Conservation (phyloP, 2,888 invertebrate genomes). For the Drosophila rellima region DNA sequence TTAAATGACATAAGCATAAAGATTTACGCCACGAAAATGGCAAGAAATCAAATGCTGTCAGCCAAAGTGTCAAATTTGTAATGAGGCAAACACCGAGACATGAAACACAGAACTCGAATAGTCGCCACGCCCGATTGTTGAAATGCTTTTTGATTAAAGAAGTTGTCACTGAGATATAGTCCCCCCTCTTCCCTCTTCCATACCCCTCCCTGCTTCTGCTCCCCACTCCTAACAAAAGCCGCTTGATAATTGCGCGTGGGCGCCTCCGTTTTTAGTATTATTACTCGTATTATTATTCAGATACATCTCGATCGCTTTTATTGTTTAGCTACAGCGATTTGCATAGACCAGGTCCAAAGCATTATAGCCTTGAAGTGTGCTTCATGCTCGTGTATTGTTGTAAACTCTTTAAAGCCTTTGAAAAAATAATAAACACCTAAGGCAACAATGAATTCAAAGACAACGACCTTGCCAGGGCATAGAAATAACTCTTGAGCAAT, state of each 20-base stretch:
- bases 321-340: slow-evolving; percentile 46
- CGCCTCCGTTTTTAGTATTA: slow-evolving; percentile 31
- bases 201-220: too few relatives aligned
- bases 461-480: slow-evolving; percentile 66
- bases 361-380: slow-evolving; percentile 49
- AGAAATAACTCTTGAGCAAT: slow-evolving; percentile 13
- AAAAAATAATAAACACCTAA: slow-evolving; percentile 9
- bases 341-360: slow-evolving; percentile 42
- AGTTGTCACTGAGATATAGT: slow-evolving; percentile 62
- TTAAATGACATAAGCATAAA: slow-evolving; percentile 83
- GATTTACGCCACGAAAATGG: slow-evolving; percentile 61
- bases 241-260: slow-evolving; percentile 75
- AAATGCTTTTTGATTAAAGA: slow-evolving; percentile 75
- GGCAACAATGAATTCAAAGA: slow-evolving; percentile 28
- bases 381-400: slow-evolving; percentile 46
- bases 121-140: slow-evolving; percentile 59
- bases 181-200: neutral
- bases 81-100: slow-evolving; percentile 55
- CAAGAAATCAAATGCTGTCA: slow-evolving; percentile 73
- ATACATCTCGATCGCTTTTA: slow-evolving; percentile 53
- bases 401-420: slow-evolving; percentile 51
- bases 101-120: slow-evolving; percentile 12
- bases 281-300: slow-evolving; percentile 22
- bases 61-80: slow-evolving; percentile 81
- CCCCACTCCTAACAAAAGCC: slow-evolving; percentile 48